Evolutionary conservation across 2,113 vertebrate species (phyloP).

Genomic region (Okapia johnstoni): DNA sequence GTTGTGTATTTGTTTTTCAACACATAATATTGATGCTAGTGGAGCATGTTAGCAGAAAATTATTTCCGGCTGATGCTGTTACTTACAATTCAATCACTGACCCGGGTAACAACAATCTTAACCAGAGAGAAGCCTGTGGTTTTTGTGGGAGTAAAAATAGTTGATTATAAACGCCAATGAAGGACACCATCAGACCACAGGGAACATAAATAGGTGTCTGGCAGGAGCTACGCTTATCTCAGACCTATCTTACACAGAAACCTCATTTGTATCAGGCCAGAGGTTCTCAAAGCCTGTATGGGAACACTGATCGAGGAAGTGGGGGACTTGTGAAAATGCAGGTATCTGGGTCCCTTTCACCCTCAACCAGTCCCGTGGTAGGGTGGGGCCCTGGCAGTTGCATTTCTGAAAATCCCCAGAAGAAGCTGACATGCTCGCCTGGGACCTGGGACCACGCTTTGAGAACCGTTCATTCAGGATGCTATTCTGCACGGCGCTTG

Average conservation of each 20-base stretch:
- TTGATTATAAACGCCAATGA: neutral
- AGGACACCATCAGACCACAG: too few species aligned
- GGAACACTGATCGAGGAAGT: fast-evolving
- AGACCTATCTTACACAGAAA: neutral
- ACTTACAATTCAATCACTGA: neutral
- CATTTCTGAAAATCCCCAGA: neutral
- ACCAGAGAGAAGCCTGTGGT: neutral
- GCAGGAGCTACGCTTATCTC: neutral
- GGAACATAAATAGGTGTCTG: neutral
- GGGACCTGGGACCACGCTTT: neutral
- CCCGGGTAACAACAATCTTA: too few species aligned
- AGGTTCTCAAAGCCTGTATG: neutral
- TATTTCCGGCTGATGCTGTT: neutral
- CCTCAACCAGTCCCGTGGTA: neutral
- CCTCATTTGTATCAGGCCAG: neutral
- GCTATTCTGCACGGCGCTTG: fast-evolving
- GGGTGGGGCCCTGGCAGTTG: neutral
- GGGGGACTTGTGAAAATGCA: neutral
- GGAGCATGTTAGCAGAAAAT: neutral
- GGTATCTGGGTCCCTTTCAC: neutral
- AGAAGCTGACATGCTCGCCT: fast-evolving
- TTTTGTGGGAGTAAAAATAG: neutral
- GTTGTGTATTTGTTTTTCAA: neutral
- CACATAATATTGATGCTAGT: neutral
- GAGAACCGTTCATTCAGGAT: neutral